These are phyloP conservation scores for Paracentrotus lividus DNA, from an alignment of 53 echinoderm and acorn worm genomes.

Conservation along the genomic window DNA sequence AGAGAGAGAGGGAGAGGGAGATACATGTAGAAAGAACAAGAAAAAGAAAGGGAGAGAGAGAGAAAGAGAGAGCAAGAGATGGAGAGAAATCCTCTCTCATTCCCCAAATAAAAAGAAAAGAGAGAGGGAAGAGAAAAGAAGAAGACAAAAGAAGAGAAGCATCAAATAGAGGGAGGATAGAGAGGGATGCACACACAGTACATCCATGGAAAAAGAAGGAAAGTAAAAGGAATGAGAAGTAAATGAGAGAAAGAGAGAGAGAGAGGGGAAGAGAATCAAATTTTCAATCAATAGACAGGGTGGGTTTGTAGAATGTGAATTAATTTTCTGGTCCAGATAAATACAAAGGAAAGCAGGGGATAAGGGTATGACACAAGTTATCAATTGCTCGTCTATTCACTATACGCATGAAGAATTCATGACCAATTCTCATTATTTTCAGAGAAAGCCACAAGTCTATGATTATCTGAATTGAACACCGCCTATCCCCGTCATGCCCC, in stretches of 20 bases:
- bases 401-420: not conserved
- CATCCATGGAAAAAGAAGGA: not conserved
- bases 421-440: slow-evolving; percentile 34
- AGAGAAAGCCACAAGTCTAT: slow-evolving; percentile 10
- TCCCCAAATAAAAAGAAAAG: not conserved
- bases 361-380: slow-evolving; percentile 20
- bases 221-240: too few relatives aligned
- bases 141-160: too few relatives aligned
- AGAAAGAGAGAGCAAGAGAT: not conserved
- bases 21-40: not conserved
- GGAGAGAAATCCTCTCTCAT: too few relatives aligned
- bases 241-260: not conserved
- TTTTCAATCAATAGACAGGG: slow-evolving; percentile 27
- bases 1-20: not conserved
- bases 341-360: not conserved
- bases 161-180: not conserved
- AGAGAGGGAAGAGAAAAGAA: not conserved
- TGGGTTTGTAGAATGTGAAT: slow-evolving; percentile 33
- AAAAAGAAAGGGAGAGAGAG: not conserved
- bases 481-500: not conserved
- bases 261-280: not conserved
- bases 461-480: slow-evolving; percentile 12
- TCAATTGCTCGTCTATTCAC: slow-evolving; percentile 22
- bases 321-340: slow-evolving; percentile 69
- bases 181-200: not conserved